phyloP scores from a whole-genome alignment of 2,113 vertebrate genomes.

The Pipa parva region DNA sequence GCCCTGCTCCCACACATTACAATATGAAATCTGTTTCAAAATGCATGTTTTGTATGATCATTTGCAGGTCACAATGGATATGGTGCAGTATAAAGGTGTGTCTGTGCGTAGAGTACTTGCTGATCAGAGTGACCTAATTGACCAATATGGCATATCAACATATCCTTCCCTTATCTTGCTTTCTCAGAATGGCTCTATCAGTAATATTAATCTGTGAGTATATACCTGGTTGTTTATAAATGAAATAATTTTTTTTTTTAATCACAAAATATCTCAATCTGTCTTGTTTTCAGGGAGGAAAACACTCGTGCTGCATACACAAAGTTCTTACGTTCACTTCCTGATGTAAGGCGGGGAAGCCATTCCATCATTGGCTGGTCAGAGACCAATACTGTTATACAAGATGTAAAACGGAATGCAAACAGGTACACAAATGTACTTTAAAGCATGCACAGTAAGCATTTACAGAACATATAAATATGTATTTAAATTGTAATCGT shows the following conservation, averaged over 20 bases:
- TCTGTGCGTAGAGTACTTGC: slow-evolving; percentile 75
- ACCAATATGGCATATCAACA: slow-evolving; percentile 64
- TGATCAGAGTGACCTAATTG: slow-evolving; percentile 64
- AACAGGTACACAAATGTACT: slow-evolving; percentile 66
- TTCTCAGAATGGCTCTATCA: slow-evolving; percentile 62
- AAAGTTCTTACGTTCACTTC: slow-evolving; percentile 69
- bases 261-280: background rate
- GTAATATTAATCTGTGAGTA: slow-evolving; percentile 76
- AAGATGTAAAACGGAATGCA: slow-evolving; percentile 54
- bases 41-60: background rate
- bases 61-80: slow-evolving; percentile 79
- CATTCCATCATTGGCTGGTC: slow-evolving; percentile 37
- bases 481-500: no score
- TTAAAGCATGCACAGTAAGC: no score
- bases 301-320: slow-evolving; percentile 69
- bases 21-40: no score
- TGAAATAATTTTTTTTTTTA: background rate
- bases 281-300: slow-evolving; percentile 55
- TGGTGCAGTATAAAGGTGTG: slow-evolving; percentile 80
- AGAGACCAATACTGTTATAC: background rate
- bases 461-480: no score
- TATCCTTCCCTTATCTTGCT: slow-evolving; percentile 85
- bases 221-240: background rate
- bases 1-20: no score
- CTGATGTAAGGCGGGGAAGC: slow-evolving; percentile 59